Evolutionary conservation across 2,797 vertebrate species (phyloP), one percentile per base, ranked within the genome.

Genomic region (Microcaecilia unicolor): DNA sequence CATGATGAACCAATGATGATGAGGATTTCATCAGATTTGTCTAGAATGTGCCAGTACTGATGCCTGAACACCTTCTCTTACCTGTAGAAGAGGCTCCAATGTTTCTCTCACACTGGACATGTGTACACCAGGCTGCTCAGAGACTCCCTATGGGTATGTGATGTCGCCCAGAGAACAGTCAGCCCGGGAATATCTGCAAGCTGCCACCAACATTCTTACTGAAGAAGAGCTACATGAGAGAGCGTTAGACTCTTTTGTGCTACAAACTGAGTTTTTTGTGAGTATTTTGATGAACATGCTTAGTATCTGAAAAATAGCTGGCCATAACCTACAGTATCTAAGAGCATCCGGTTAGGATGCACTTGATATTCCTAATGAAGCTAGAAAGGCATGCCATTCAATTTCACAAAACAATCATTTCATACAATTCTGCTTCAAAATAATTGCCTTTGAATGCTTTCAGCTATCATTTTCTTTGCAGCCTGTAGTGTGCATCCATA

Each of bases 91-190:
- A 61, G 94, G 95, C 47, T 99, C 95, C 53, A 99, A 99, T 15
- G 95, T 99, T 59, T 99, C 95, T 3, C 77, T 99, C 59, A 99
- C 95, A 4, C 65, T 99, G 81, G 95, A 97, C 64, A 99, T 99
- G 95, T 99, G 95, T 53, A 92, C 92, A 1, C 90, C 93, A 1
- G 95, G 94, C 62, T 92, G 86, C 73, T 90, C 84, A 2, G 94
- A 98, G 60, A 74, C 83, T 42, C 91, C 91, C 25, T 98, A 95
- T 4, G 94, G 90, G 25, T 89, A 86, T 30, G 76, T 95, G 59
- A 86, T 97, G 68, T 98, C 95, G 15, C 94, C 95, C 3, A 78
- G 87, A 14, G 95, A 99, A 21, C 86, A 99, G 66, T 88, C 88
- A 0, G 85, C 94, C 31, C 73, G 72, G 27, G 92, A 98, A 58